Base-by-base conservation (phyloP, 2,113 vertebrate genomes). In the Macrotus californicus region DNA sequence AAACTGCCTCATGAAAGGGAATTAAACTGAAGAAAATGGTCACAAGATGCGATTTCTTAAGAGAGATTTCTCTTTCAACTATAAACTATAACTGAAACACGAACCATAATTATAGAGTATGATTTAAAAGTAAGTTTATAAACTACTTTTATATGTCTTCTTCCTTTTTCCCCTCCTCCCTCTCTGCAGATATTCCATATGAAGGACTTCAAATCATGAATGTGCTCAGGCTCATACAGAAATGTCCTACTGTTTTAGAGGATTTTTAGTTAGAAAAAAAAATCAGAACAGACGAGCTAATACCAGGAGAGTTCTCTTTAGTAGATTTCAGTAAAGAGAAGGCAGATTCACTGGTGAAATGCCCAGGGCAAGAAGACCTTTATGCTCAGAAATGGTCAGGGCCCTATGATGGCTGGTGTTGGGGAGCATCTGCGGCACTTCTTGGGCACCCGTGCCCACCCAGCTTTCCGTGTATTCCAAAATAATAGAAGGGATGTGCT, bases 261-360 rank as follows among this genome's bases (percentile, higher is more conserved):
- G 48, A 83, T 46, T 92, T 96, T 88, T 88, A 94, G 26, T 39
- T 69, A 86, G 39, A 46, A 41, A 21, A 75, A 77, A 80, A 91
- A 61, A 31, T 73, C 75, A 95, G 84, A 95, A 96, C 59, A 50
- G 88, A 93, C 66, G 46, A 85, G 48, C 92, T 92, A 94, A 89
- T 89, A 56, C 43, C 87, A 39, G 66, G 70, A 94, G 83, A 81
- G 39, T 79, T 94, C 59, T 92, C 96, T 80, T 94, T 72, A 85
- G 10, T 67, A 87, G 92, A 81, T 94, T 94, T 96, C 95, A 97
- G 87, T 93, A 96, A 93, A 82, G 69, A 91, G 79, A 96, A 96
- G 79, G 22, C 70, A 85, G 87, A 92, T 93, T 96, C 50, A 46
- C 77, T 4, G 7, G 0, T 93, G 82, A 94, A 91, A 75, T 29